Percentiles rank a stretch among this genome's conserved stretches.
Conservation (phyloP, 1,140 invertebrate genomes). For the Bombus difficillimus region DNA sequence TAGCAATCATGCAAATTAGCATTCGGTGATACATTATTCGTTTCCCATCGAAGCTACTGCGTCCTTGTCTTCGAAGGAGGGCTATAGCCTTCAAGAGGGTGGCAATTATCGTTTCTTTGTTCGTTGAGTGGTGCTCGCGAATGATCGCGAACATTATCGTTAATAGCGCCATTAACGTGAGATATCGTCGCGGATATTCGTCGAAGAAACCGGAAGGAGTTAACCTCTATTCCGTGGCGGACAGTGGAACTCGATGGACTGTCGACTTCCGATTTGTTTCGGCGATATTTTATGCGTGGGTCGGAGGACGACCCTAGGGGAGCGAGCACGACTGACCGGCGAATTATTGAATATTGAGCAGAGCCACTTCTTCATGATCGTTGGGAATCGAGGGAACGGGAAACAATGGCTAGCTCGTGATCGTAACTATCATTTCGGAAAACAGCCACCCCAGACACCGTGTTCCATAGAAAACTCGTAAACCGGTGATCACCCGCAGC, state of each 20-base stretch:
- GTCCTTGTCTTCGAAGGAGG: background rate
- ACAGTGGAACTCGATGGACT: slow-evolving; percentile 60
- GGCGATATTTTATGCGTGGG: slow-evolving; percentile 70
- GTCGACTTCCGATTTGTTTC: slow-evolving; percentile 73
- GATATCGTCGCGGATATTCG: slow-evolving; percentile 60
- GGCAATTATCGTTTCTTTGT: slow-evolving; percentile 54
- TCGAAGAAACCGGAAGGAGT: slow-evolving; percentile 72
- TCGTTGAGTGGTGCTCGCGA: slow-evolving; percentile 30
- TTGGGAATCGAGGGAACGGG: slow-evolving; percentile 21
- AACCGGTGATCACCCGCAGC: background rate
- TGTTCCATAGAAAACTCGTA: background rate
- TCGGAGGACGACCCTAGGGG: slow-evolving; percentile 40
- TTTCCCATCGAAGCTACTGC: background rate
- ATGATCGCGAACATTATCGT: slow-evolving; percentile 48
- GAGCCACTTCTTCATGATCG: slow-evolving; percentile 59
- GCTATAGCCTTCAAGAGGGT: background rate
- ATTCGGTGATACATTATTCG: slow-evolving; percentile 29
- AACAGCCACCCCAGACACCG: background rate
- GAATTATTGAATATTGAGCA: slow-evolving; percentile 77
- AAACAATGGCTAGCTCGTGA: slow-evolving; percentile 64
- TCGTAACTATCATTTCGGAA: slow-evolving; percentile 31
- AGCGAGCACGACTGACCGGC: slow-evolving; percentile 25
- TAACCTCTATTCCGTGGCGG: slow-evolving; percentile 74
- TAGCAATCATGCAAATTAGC: slow-evolving; percentile 20
- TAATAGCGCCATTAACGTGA: slow-evolving; percentile 71